Evolutionary conservation across 2,888 invertebrate species (phyloP).

Genomic region (Octonoba sinensis): DNA sequence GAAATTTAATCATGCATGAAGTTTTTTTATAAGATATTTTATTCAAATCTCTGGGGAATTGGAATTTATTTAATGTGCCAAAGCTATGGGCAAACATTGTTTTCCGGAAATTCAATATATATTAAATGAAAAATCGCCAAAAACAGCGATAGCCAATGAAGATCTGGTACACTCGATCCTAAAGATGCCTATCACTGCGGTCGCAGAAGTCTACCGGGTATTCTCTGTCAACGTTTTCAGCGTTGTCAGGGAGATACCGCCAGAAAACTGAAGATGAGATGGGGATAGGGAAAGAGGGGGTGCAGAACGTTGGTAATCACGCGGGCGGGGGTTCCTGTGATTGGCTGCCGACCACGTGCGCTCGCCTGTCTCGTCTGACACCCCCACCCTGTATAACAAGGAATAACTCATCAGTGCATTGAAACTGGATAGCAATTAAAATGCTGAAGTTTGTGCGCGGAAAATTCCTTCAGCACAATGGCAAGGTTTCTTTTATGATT

Average conservation of each 20-base stretch:
- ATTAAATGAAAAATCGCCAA: slow-evolving; percentile 10
- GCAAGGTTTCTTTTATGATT: slow-evolving; percentile 13
- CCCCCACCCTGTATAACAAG: slow-evolving; percentile 20
- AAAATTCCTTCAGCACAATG: slow-evolving; percentile 13
- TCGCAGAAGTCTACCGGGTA: slow-evolving; percentile 31
- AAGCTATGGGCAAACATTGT: too few species aligned
- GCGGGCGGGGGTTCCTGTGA: slow-evolving; percentile 32
- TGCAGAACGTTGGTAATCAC: background rate
- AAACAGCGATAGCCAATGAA: background rate
- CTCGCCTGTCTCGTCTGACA: slow-evolving; percentile 4
- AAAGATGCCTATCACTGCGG: slow-evolving; percentile 51
- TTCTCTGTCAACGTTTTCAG: slow-evolving; percentile 42
- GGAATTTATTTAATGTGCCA: too few species aligned
- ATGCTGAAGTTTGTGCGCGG: slow-evolving; percentile 5
- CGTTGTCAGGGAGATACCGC: slow-evolving; percentile 11
- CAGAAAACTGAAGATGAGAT: slow-evolving; percentile 5
- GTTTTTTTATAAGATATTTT: too few species aligned
- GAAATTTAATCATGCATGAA: too few species aligned
- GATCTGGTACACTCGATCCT: too few species aligned
- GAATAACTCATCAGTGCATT: slow-evolving; percentile 15
- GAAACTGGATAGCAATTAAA: slow-evolving; percentile 47
- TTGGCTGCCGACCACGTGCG: slow-evolving; percentile 43
- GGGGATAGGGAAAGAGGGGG: background rate
- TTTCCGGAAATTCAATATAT: too few species aligned
- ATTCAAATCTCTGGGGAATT: too few species aligned